Base-by-base conservation (phyloP, 2,888 invertebrate genomes). In the Andrena marginata region DNA sequence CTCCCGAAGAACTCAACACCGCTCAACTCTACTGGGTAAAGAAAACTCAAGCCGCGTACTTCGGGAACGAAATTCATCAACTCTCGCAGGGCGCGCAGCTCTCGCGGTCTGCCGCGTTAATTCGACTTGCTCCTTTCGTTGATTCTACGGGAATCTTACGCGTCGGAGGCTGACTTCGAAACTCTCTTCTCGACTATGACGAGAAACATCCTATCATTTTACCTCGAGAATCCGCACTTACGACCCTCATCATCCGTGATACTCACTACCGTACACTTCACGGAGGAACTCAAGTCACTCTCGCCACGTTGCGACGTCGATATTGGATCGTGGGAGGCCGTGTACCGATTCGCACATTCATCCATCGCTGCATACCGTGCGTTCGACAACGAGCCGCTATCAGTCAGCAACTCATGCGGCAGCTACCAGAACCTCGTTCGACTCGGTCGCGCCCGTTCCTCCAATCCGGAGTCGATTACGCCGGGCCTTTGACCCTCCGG, bases 401-500 rank as follows among this genome's bases (percentile, higher is more conserved):
- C n/a, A 51, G 20, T 10, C 26, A 48, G 0, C 77, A 63, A 35
- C 51, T 68, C 13, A 81, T 81, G 81, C 69, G 73, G 2, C 54
- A 73, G 20, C 62, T 77, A 8, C 77, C 73, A 8, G n/a, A 20
- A 20, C 20, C 72, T 23, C 23, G 23, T 23, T n/a, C n/a, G n/a
- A n/a, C n/a, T n/a, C n/a, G n/a, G n/a, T n/a, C n/a, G n/a, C n/a
- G n/a, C n/a, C n/a, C n/a, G n/a, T n/a, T n/a, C n/a, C n/a, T n/a
- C n/a, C n/a, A n/a, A n/a, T n/a, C n/a, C n/a, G n/a, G n/a, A n/a
- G n/a, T n/a, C n/a, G n/a, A n/a, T n/a, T n/a, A n/a, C n/a, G n/a
- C n/a, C n/a, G n/a, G n/a, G n/a, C 13, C 80, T 10, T n/a, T 72
- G 35, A 29, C 23, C 4, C 20, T 70, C 7, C 62, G 63, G 3